These are phyloP conservation scores for Ia io DNA, from an alignment of 2,113 vertebrate species.

Conservation along the genomic window DNA sequence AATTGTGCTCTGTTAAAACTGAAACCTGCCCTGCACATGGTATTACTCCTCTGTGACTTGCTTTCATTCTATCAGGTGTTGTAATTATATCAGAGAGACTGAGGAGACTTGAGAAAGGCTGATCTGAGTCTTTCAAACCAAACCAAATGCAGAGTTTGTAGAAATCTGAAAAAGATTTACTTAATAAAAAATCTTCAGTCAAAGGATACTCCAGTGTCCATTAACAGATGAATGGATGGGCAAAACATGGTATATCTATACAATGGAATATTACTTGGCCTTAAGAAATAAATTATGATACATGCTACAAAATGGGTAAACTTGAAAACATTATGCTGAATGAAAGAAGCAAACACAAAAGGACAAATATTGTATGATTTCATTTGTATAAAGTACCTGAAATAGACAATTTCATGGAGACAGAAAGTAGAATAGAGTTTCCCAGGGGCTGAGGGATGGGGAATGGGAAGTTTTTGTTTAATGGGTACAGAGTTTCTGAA, in stretches of 20 bases:
- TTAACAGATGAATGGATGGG: not conserved
- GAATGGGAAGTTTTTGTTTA: not conserved
- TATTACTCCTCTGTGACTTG: not conserved
- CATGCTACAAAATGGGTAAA: not conserved
- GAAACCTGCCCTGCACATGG: not conserved
- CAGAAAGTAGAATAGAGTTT: not conserved
- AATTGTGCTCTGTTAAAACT: not conserved
- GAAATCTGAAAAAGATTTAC: not conserved
- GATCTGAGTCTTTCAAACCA: not conserved
- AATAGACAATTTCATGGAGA: not conserved
- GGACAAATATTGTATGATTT: not conserved
- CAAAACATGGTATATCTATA: not conserved
- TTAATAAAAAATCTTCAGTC: not conserved
- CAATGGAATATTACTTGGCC: not conserved
- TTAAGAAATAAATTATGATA: not conserved
- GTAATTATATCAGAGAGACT: not conserved
- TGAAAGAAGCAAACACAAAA: not conserved
- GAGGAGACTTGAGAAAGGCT: not conserved
- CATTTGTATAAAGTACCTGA: not conserved
- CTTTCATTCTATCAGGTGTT: not conserved
- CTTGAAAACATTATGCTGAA: not conserved
- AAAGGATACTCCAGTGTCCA: not conserved
- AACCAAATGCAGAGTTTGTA: not conserved
- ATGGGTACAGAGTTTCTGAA: not conserved
- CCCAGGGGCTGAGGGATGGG: not conserved